phyloP scores from a whole-genome alignment of 1,140 invertebrate species.

The Plutomurus gul region DNA sequence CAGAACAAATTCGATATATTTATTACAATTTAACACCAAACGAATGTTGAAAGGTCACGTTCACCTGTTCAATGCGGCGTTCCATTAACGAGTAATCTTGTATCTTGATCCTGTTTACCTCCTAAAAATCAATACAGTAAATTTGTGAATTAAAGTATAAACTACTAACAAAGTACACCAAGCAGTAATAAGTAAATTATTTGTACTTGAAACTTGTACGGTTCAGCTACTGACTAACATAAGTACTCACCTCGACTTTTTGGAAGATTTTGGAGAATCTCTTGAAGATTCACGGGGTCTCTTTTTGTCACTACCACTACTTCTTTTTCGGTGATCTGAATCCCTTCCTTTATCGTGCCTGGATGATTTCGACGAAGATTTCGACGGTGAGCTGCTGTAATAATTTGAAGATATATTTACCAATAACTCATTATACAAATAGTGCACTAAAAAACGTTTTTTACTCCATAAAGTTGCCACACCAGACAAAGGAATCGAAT shows the following conservation, averaged over 20 bases:
- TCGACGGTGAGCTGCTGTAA: slow-evolving; percentile 40
- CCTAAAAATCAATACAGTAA: too few species aligned
- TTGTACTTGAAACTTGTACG: not conserved
- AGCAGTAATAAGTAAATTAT: not conserved
- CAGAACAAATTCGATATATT: too few species aligned
- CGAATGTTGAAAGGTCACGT: too few species aligned
- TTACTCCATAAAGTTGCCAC: not conserved
- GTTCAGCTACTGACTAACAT: not conserved
- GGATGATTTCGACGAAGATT: slow-evolving; percentile 14
- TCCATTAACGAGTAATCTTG: too few species aligned
- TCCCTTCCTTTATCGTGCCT: slow-evolving; percentile 41
- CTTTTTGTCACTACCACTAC: slow-evolving; percentile 63
- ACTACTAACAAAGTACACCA: too few species aligned
- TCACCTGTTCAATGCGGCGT: too few species aligned
- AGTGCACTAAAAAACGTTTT: not conserved
- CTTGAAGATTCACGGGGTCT: slow-evolving; percentile 65
- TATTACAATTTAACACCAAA: too few species aligned
- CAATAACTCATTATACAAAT: not conserved
- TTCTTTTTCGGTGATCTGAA: slow-evolving; percentile 60
- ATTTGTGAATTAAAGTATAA: too few species aligned
- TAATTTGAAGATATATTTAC: too few species aligned
- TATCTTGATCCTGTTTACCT: too few species aligned
- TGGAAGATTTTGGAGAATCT: slow-evolving; percentile 35
- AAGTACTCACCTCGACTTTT: slow-evolving; percentile 29
- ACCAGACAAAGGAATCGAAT: not conserved